These are phyloP conservation scores for Leptopilina boulardi DNA, from an alignment of 1,140 invertebrate species.

Conservation along the genomic window DNA sequence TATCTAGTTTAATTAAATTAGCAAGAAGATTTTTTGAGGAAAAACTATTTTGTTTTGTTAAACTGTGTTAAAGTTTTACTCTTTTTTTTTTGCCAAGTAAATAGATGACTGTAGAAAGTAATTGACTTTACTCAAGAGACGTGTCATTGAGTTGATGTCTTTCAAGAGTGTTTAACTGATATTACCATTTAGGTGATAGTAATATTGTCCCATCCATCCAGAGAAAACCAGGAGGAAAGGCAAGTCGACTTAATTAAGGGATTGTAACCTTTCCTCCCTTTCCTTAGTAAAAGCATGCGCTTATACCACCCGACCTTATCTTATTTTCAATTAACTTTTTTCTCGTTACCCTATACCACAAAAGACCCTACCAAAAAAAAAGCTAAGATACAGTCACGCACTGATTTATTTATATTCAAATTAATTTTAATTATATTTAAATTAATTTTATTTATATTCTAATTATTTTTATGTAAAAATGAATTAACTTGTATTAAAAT, in stretches of 20 bases:
- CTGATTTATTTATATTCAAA: not conserved
- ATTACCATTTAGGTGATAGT: constrained; percentile 47
- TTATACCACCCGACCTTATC: constrained; percentile 46
- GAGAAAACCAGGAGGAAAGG: constrained; percentile 35
- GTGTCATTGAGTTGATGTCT: constrained; percentile 2
- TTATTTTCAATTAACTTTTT: constrained; percentile 65
- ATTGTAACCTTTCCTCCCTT: constrained; percentile 46
- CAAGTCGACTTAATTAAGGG: constrained; percentile 57
- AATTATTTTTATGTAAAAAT: no score
- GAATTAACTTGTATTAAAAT: no score
- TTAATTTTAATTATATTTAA: no score
- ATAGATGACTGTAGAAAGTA: not conserved
- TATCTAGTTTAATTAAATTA: no score
- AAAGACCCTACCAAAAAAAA: constrained; percentile 39
- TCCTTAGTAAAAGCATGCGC: constrained; percentile 8
- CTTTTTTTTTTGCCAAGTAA: not conserved
- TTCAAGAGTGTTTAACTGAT: constrained; percentile 34
- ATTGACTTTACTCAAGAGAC: constrained; percentile 4
- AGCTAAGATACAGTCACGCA: not conserved
- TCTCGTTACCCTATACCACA: constrained; percentile 42
- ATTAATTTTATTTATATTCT: no score
- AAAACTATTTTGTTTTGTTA: not conserved
- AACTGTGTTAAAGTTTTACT: not conserved
- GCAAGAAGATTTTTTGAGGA: no score
- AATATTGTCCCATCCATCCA: constrained; percentile 47